Percentiles rank a stretch among this genome's conserved stretches.
Evolutionary conservation across 2,113 vertebrate species (phyloP).

Genomic region (Ibidorhyncha struthersii): DNA sequence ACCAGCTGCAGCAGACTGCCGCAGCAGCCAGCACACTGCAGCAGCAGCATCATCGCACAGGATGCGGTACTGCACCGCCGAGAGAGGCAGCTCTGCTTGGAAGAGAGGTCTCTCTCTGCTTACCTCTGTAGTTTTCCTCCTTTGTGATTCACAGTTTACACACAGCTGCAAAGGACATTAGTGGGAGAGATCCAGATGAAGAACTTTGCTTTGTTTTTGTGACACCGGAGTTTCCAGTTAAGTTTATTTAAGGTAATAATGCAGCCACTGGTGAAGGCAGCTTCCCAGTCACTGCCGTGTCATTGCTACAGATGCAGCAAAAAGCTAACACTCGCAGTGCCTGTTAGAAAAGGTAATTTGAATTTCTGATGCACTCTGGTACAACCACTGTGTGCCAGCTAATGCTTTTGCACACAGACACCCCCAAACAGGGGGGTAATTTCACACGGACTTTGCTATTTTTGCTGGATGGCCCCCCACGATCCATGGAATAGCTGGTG

Average conservation of each 20-base stretch:
- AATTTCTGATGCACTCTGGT: background rate
- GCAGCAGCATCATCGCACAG: accelerated
- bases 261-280: background rate
- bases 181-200: conserved; percentile 13
- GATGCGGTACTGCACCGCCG: accelerated
- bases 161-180: conserved; percentile 42
- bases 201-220: background rate
- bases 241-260: conserved; percentile 7
- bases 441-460: background rate
- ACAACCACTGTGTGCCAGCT: background rate
- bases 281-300: background rate
- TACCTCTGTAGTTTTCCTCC: background rate
- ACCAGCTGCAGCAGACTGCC: accelerated
- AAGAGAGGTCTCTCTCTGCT: background rate
- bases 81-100: background rate
- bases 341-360: background rate
- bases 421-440: background rate
- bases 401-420: background rate
- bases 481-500: background rate
- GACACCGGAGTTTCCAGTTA: background rate
- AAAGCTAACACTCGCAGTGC: background rate
- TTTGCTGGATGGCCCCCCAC: background rate
- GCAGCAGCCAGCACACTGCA: background rate
- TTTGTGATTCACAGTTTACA: background rate
- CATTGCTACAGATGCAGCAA: background rate